These are phyloP conservation scores for Philaethria dido DNA, from an alignment of 2,888 invertebrate species.

Conservation along the genomic window DNA sequence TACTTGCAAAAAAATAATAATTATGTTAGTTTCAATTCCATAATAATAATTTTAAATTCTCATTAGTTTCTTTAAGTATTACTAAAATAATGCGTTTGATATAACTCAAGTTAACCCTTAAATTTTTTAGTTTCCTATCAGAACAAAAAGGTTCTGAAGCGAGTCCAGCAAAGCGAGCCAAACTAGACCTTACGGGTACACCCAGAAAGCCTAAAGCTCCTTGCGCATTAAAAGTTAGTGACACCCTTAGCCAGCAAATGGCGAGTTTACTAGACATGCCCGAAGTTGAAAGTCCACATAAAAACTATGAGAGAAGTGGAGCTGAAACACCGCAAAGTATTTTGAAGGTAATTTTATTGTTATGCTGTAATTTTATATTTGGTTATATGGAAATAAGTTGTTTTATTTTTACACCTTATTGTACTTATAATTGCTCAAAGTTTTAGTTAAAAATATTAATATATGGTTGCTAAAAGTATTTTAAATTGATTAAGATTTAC, in stretches of 20 bases:
- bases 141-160: conserved; percentile 51
- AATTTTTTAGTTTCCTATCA: conserved; percentile 53
- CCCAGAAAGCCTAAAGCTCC: conserved; percentile 54
- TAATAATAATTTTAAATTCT: too few species aligned
- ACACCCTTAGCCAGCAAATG: conserved; percentile 60
- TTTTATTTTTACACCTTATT: neutral
- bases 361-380: neutral
- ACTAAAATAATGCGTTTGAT: neutral
- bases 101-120: neutral
- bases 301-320: conserved; percentile 52
- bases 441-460: too few species aligned
- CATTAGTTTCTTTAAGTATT: too few species aligned
- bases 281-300: conserved; percentile 67
- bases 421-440: neutral
- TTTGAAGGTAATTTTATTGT: conserved; percentile 78
- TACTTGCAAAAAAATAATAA: too few species aligned
- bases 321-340: conserved; percentile 86
- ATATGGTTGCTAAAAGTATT: too few species aligned
- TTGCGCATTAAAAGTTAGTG: conserved; percentile 48
- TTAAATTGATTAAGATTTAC: too few species aligned
- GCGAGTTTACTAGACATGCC: conserved; percentile 82
- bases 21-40: too few species aligned
- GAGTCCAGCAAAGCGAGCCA: conserved; percentile 67
- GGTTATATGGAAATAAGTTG: neutral
- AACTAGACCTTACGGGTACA: conserved; percentile 54